These are phyloP conservation scores for Galerucella calmariensis DNA, from an alignment of 2,888 invertebrate genomes.

Conservation along the genomic window DNA sequence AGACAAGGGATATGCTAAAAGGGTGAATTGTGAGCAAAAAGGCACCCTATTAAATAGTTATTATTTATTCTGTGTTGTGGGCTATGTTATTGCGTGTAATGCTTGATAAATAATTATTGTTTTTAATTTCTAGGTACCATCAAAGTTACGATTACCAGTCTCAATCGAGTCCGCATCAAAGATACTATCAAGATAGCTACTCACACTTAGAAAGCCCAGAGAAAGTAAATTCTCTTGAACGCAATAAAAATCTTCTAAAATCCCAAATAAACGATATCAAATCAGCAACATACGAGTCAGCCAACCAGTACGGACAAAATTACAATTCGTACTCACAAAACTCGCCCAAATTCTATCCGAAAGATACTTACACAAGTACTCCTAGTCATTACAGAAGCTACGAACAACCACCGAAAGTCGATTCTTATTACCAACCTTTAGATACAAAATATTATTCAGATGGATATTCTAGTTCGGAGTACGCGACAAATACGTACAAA, in stretches of 20 bases:
- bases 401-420: constrained; percentile 30
- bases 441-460: constrained; percentile 49
- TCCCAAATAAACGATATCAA: constrained; percentile 60
- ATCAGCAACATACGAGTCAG: constrained; percentile 58
- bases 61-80: no score
- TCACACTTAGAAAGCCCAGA: constrained; percentile 64
- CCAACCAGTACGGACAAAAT: constrained; percentile 57
- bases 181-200: constrained; percentile 59
- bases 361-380: constrained; percentile 35
- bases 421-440: constrained; percentile 29
- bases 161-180: constrained; percentile 47
- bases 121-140: constrained; percentile 26
- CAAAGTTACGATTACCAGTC: constrained; percentile 52
- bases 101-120: not conserved
- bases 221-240: constrained; percentile 62
- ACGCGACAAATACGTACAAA: constrained; percentile 60
- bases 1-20: no score
- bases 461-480: constrained; percentile 60
- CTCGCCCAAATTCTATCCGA: constrained; percentile 51
- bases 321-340: constrained; percentile 53
- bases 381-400: constrained; percentile 32
- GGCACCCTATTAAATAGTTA: no score
- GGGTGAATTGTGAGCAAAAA: no score
- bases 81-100: not conserved
- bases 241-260: constrained; percentile 56